phyloP scores from a whole-genome alignment of 2,797 vertebrate species.

The Prunella strophiata region DNA sequence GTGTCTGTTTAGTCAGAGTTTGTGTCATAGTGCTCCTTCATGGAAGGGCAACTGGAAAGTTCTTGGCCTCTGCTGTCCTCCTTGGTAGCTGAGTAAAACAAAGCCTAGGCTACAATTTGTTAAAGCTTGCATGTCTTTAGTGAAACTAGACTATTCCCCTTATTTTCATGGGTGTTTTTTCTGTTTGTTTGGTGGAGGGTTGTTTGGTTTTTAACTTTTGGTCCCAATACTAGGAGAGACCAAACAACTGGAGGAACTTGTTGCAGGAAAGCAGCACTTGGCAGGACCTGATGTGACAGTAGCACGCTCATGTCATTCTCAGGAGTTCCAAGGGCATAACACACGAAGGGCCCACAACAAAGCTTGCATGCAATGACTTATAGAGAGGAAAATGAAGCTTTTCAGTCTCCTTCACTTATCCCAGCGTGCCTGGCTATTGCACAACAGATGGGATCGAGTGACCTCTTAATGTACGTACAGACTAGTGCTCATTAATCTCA shows the following conservation, averaged over 20 bases:
- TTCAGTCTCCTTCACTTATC: background rate
- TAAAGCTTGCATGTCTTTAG: rapidly evolving
- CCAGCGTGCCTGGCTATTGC: background rate
- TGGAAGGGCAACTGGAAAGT: background rate
- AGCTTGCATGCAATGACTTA: background rate
- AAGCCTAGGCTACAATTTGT: background rate
- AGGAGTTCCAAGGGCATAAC: background rate
- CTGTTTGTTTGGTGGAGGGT: background rate
- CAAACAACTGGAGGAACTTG: background rate
- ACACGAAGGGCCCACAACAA: background rate
- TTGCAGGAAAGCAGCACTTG: background rate
- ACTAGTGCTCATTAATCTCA: slow-evolving; percentile 12
- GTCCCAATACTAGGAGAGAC: background rate
- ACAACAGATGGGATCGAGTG: background rate
- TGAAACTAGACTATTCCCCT: background rate
- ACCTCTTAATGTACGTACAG: background rate
- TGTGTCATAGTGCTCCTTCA: background rate
- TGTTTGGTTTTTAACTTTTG: background rate
- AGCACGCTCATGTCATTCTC: rapidly evolving
- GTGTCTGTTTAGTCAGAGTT: background rate
- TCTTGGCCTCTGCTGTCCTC: background rate
- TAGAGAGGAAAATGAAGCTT: background rate
- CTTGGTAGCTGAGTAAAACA: background rate
- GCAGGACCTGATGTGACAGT: background rate
- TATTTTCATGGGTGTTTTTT: background rate